Percentiles rank a stretch among this genome's conserved stretches.
Conservation (phyloP, 2,113 vertebrate genomes). For the Siniperca knerii region DNA sequence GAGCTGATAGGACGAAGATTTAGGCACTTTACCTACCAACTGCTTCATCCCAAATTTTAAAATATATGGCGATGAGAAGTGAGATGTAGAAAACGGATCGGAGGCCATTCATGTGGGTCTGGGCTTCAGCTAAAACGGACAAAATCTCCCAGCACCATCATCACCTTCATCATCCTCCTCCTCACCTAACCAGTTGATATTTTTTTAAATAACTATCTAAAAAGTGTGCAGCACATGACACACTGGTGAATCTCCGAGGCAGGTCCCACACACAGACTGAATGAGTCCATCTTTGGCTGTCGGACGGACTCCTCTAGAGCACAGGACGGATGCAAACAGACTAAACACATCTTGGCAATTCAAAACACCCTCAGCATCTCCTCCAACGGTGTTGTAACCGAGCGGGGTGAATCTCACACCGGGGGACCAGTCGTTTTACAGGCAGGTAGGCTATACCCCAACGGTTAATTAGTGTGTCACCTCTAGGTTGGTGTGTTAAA, state of each 20-base stretch:
- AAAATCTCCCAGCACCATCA: conserved; percentile 17
- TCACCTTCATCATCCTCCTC: conserved; percentile 5
- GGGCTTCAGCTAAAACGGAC: conserved; percentile 52
- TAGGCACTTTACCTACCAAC: conserved; percentile 54
- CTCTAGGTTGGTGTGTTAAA: conserved; percentile 31
- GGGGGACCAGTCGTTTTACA: conserved; percentile 47
- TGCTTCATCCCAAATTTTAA: conserved; percentile 49
- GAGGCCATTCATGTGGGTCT: conserved; percentile 54
- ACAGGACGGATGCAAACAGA: conserved; percentile 69
- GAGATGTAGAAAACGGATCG: conserved; percentile 60
- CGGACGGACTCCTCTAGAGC: conserved; percentile 67
- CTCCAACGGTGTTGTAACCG: conserved; percentile 47
- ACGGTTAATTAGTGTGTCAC: conserved; percentile 32
- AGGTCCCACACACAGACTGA: conserved; percentile 61
- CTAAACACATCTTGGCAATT: conserved; percentile 60
- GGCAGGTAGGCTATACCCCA: conserved; percentile 64
- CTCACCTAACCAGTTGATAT: conserved; percentile 69
- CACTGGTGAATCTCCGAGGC: conserved; percentile 50
- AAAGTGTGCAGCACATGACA: conserved; percentile 69
- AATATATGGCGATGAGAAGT: conserved; percentile 63
- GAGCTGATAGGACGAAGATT: conserved; percentile 62
- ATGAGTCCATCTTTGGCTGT: conserved; percentile 71
- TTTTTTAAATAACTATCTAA: conserved; percentile 43
- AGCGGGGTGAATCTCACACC: conserved; percentile 56
- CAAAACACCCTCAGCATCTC: conserved; percentile 56